Conservation (phyloP, 2,797 vertebrate species). For the Eremophila alpestris region DNA sequence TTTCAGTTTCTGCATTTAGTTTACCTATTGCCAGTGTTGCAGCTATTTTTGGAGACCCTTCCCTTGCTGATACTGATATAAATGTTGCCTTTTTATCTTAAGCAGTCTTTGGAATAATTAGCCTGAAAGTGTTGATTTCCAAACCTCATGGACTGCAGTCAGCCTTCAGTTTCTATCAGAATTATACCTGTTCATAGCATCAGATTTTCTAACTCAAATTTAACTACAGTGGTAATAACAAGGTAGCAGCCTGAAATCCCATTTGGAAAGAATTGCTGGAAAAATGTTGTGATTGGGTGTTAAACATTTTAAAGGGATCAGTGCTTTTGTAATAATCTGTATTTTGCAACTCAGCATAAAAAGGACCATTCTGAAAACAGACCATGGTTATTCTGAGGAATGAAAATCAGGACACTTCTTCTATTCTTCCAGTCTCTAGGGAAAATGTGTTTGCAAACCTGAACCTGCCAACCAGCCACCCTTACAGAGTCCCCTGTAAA, state of each 20-base stretch:
- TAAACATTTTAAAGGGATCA: not conserved
- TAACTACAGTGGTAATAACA: not conserved
- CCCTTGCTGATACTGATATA: not conserved
- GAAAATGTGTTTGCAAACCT: not conserved
- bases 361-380: slow-evolving; percentile 64
- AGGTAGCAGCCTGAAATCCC: not conserved
- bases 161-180: not conserved
- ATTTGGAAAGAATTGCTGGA: not conserved
- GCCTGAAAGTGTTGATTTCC: not conserved
- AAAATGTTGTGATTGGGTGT: not conserved
- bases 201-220: not conserved
- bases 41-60: not conserved
- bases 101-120: not conserved
- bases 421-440: not conserved
- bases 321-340: not conserved
- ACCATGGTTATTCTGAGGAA: not conserved
- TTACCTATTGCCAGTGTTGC: not conserved
- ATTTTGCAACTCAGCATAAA: not conserved
- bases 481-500: not conserved
- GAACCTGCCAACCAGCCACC: not conserved
- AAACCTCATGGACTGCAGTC: not conserved
- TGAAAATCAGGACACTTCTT: not conserved
- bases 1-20: not conserved
- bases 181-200: not conserved
- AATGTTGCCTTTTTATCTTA: not conserved